Evolutionary conservation across 2,888 invertebrate species (phyloP), one percentile per base, ranked within the genome.

Genomic region (Nomada ferruginata): DNA sequence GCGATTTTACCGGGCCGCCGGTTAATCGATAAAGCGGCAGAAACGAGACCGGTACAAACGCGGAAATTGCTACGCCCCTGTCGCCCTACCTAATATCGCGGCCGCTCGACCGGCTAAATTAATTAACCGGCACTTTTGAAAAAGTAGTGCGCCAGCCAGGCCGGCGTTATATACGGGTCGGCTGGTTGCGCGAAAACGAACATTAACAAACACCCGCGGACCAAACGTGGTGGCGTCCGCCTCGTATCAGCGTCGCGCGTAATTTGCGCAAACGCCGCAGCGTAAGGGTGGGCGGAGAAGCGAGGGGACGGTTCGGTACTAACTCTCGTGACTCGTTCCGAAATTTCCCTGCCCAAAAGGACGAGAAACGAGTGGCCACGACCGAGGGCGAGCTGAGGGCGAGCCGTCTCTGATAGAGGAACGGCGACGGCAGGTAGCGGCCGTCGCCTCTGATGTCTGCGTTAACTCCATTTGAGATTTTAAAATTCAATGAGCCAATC

Each of bases 401-500:
- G 76, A 47, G 64, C 59, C 68, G 75, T 76, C 74, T 82, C 78
- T 76, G 29, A 29, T 7, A 84, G 82, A 72, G 66, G 69, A 73
- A 57, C 57, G 73, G 50, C 26, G 42, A 23, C 10, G 53, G 64
- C 15, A 4, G 50, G 42, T n/a, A 13, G 26, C 23, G 7, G 55
- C 13, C 20, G 61, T 23, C 79, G 73, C 59, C 73, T 87, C 85
- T 85, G 86, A 87, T 88, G 88, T 87, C 86, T 85, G 79, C 81
- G 83, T 84, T 87, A 84, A 90, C 87, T 83, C 87, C 83, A 84
- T 87, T 87, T 85, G 86, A 83, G 76, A 89, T 89, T 89, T 91
- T 84, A 84, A 91, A 90, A 88, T 89, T 89, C 88, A 90, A 90
- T 86, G 89, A 89, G 84, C 84, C 89, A 85, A 89, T 89, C 86